Base-by-base conservation (phyloP, 1,140 invertebrate species). In the Scaptomyza montana region DNA sequence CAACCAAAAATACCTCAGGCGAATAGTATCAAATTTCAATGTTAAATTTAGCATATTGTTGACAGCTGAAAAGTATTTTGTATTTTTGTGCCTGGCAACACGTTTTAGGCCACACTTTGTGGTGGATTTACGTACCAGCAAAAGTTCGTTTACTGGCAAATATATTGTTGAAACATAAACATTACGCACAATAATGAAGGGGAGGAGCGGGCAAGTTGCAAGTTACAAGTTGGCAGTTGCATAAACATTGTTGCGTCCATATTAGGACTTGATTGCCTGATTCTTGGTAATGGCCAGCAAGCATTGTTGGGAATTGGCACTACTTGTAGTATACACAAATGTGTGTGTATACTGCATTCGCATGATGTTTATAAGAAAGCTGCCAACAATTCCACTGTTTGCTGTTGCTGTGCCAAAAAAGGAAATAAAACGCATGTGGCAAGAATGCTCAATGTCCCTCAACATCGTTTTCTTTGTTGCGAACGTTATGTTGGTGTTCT, bases 191-290 rank as follows among this genome's bases (percentile, higher is more conserved):
- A 56, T 74, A 50, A 57, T 45, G 45, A 56, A 49, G 70, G 71
- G 33, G 2, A 36, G 7, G 33, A 36, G 33, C 33, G 8, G 33
- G 33, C 33, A 36, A 36, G 70, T 43, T 59, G 78, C 62, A 51
- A 53, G 63, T 50, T 19, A 54, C 69, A 53, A 47, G 69, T 47
- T 72, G 62, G n/a, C 43, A 66, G 69, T 66, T 46, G 65, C 66
- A 67, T 59, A 74, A 68, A 81, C 82, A 85, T 74, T 85, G 81
- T 87, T 78, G 62, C 85, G 59, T 53, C 78, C 81, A 78, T 85
- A 68, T 85, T 78, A 55, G 81, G 81, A 74, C 49, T 74, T 68
- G 73, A 76, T 55, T 72, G 63, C 54, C 49, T 55, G 69, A 54
- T 72, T 72, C 64, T 50, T 39, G 30, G 69, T 71, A 71, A 71